Conservation (phyloP, 2,113 vertebrate species). For the Catharus minimus region DNA sequence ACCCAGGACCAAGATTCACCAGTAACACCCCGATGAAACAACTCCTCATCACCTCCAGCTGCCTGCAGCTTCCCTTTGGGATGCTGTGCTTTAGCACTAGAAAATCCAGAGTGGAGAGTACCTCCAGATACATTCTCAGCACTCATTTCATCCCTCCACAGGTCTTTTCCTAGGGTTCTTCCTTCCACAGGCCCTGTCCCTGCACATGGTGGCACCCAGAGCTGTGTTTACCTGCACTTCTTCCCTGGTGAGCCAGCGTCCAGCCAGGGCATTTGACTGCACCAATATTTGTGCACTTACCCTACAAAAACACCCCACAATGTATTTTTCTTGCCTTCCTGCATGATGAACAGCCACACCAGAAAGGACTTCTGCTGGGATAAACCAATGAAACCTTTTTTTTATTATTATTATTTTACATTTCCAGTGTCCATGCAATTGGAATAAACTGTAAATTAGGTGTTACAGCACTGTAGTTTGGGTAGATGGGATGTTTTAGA, state of each 20-base stretch:
- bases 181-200: not conserved
- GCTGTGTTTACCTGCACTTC: not conserved
- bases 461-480: constrained; percentile 65
- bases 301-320: not conserved
- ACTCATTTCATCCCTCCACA: not conserved
- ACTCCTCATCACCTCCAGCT: not conserved
- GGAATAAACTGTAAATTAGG: constrained; percentile 80
- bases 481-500: constrained; percentile 68
- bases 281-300: not conserved
- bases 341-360: constrained; percentile 27
- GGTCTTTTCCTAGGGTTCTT: not conserved
- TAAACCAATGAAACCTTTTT: constrained; percentile 49
- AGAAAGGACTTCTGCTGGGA: constrained; percentile 42
- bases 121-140: not conserved
- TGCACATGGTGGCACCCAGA: fast-evolving
- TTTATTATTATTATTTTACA: constrained; percentile 64
- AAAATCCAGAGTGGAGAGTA: not conserved
- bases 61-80: not conserved
- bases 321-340: constrained; percentile 15
- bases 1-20: not conserved
- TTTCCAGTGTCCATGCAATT: constrained; percentile 62
- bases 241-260: not conserved
- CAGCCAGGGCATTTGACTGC: not conserved
- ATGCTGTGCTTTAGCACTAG: not conserved
- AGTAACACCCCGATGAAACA: not conserved